Percentiles rank a stretch among this genome's conserved stretches.
phyloP scores from a whole-genome alignment of 2,888 invertebrate species.

The Hydriomena furcata region DNA sequence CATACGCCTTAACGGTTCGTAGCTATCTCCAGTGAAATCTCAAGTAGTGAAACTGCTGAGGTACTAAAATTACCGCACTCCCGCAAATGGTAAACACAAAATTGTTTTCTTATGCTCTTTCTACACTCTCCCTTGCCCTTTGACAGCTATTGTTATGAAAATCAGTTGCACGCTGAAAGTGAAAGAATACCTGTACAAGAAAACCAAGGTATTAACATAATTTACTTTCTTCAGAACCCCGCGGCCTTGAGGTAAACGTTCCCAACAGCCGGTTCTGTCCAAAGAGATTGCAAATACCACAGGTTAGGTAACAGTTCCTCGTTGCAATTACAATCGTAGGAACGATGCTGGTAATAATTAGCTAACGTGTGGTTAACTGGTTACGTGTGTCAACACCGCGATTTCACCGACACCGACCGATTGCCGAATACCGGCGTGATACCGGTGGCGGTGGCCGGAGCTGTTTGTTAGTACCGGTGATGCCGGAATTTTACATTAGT shows the following conservation, averaged over 20 bases:
- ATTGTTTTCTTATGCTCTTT: slow-evolving; percentile 3
- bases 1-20: slow-evolving; percentile 7
- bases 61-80: slow-evolving; percentile 13
- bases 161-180: slow-evolving; percentile 18
- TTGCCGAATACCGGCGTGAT: slow-evolving; percentile 9
- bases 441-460: neutral
- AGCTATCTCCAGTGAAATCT: slow-evolving; percentile 3
- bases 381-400: slow-evolving; percentile 31
- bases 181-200: slow-evolving; percentile 7
- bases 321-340: slow-evolving; percentile 27
- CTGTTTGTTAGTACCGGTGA: neutral
- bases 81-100: slow-evolving; percentile 7
- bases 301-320: slow-evolving; percentile 9
- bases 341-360: slow-evolving; percentile 28
- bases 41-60: neutral
- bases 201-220: slow-evolving; percentile 4
- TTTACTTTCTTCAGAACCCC: slow-evolving; percentile 3
- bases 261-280: slow-evolving; percentile 19
- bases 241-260: slow-evolving; percentile 22
- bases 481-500: no score
- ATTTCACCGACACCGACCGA: slow-evolving; percentile 2
- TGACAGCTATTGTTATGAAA: slow-evolving; percentile 18
- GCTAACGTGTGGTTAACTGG: slow-evolving; percentile 26
- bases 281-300: slow-evolving; percentile 23
- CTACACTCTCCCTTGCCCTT: slow-evolving; percentile 15